Evolutionary conservation across 2,797 vertebrate species (phyloP).

Genomic region (Gymnodraco acuticeps): DNA sequence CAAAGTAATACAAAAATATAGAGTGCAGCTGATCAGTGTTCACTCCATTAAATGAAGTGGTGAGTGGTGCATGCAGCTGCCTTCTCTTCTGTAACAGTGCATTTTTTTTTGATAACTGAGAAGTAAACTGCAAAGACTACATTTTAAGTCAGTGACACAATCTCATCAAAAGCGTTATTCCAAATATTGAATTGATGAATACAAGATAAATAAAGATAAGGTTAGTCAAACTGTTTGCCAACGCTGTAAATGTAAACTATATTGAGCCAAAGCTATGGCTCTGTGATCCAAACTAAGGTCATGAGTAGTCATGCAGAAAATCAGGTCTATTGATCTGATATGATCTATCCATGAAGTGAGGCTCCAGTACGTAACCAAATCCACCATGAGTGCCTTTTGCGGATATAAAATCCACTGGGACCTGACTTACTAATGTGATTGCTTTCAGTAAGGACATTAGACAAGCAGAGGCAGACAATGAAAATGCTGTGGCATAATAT

Average conservation of each 20-base stretch:
- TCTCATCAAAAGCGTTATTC: background rate
- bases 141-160: slow-evolving; percentile 7
- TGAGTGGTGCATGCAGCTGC: background rate
- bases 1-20: slow-evolving; percentile 9
- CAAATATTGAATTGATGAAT: slow-evolving; percentile 1
- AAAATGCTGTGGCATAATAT: slow-evolving; percentile 18
- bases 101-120: background rate
- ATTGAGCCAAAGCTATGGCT: slow-evolving; percentile 33
- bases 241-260: slow-evolving; percentile 30
- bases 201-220: slow-evolving; percentile 2
- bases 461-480: slow-evolving; percentile 36
- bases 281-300: slow-evolving; percentile 56
- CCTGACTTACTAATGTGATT: slow-evolving; percentile 59
- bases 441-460: slow-evolving; percentile 23
- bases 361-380: slow-evolving; percentile 54
- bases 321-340: slow-evolving; percentile 60
- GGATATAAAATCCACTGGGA: slow-evolving; percentile 49
- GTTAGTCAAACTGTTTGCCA: slow-evolving; percentile 22
- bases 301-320: slow-evolving; percentile 36
- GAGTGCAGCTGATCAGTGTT: background rate
- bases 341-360: slow-evolving; percentile 53
- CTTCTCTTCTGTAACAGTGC: background rate
- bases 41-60: background rate
- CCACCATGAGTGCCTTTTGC: slow-evolving; percentile 47
- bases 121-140: background rate